Conservation (phyloP, 2,113 vertebrate species). For the Pangasianodon hypophthalmus region DNA sequence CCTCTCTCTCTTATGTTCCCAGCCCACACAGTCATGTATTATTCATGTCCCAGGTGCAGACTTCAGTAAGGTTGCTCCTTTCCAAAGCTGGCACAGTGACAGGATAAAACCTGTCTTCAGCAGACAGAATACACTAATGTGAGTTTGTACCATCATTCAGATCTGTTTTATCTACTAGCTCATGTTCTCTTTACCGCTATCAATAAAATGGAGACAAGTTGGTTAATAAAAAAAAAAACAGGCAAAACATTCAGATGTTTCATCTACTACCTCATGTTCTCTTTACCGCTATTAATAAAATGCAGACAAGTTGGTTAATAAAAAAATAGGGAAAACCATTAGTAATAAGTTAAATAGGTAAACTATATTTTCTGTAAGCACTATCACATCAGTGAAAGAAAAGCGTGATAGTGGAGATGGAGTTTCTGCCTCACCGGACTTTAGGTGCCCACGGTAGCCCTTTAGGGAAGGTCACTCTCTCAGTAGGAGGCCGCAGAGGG, state of each 20-base stretch:
- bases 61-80: conserved; percentile 5
- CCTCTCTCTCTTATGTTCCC: neutral
- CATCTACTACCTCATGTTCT: neutral
- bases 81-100: conserved; percentile 1
- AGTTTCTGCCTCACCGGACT: conserved; percentile 81
- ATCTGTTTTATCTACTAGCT: neutral
- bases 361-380: neutral
- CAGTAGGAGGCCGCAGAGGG: conserved; percentile 72
- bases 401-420: too few relatives aligned
- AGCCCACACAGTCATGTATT: conserved; percentile 47
- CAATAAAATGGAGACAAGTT: neutral
- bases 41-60: conserved; percentile 57
- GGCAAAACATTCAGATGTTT: neutral
- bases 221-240: neutral
- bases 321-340: neutral
- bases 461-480: conserved; percentile 88
- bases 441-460: conserved; percentile 97
- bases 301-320: neutral
- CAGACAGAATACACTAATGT: neutral
- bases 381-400: neutral
- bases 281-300: neutral
- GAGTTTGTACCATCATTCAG: neutral
- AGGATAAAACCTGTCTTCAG: neutral
- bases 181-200: neutral
- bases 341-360: neutral